These are phyloP conservation scores for Drosophila lutescens DNA, from an alignment of 2,888 invertebrate species.

Conservation along the genomic window DNA sequence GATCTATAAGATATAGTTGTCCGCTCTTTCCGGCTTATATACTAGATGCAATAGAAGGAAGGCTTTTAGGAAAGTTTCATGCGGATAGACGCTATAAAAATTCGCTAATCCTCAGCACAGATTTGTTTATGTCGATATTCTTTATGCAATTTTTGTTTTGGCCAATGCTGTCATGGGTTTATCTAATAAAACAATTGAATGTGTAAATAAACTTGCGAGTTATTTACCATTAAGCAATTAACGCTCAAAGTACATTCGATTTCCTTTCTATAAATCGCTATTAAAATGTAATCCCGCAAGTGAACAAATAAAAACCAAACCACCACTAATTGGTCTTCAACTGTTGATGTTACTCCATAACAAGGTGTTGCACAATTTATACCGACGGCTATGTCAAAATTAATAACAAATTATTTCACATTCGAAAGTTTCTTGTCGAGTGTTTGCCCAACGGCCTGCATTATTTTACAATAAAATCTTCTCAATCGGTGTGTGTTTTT, in stretches of 20 bases:
- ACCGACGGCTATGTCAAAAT: conserved; percentile 24
- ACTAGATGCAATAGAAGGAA: no score
- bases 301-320: conserved; percentile 9
- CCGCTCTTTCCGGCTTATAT: no score
- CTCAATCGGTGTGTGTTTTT: conserved; percentile 18
- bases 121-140: no score
- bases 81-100: no score
- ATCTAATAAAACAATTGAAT: neutral
- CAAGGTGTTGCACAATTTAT: conserved; percentile 26
- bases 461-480: conserved; percentile 21
- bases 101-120: no score
- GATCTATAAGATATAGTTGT: no score
- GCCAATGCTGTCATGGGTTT: neutral
- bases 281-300: conserved; percentile 5
- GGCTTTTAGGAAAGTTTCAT: no score
- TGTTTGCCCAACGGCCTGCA: conserved; percentile 15
- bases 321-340: conserved; percentile 28
- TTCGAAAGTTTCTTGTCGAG: conserved; percentile 27
- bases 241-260: neutral
- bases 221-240: neutral
- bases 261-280: neutral
- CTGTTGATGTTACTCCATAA: conserved; percentile 27
- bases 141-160: no score
- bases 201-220: neutral
- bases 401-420: conserved; percentile 32